These are phyloP conservation scores for Boulengerochromis microlepis DNA, from an alignment of 2,113 vertebrate genomes.

Conservation along the genomic window DNA sequence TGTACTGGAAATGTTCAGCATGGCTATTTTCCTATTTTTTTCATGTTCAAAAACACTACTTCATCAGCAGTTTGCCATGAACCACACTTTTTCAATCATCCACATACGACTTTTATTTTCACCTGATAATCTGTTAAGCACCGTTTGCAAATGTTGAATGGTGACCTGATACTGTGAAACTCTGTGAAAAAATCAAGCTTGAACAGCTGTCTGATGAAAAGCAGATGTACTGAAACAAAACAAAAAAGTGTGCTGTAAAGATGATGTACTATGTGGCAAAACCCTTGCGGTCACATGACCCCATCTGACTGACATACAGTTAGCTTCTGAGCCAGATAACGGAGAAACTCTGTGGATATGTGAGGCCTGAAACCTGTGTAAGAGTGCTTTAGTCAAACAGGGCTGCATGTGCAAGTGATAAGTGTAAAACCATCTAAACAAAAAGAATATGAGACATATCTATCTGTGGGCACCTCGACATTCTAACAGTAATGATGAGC, in stretches of 20 bases:
- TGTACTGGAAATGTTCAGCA: not conserved
- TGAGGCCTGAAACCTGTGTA: not conserved
- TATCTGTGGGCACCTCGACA: conserved; percentile 15
- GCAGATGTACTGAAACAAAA: conserved; percentile 44
- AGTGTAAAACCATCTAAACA: conserved; percentile 42
- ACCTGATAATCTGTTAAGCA: conserved; percentile 37
- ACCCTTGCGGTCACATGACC: not conserved
- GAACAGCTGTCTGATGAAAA: conserved; percentile 36
- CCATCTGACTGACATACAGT: conserved; percentile 11
- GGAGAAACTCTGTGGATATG: not conserved
- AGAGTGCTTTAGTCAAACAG: conserved; percentile 17
- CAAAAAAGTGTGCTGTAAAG: conserved; percentile 21
- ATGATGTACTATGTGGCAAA: conserved; percentile 44
- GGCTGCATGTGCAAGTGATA: conserved; percentile 43
- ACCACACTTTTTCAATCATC: conserved; percentile 13
- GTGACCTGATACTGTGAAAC: conserved; percentile 23
- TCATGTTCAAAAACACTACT: not conserved
- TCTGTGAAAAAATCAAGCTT: conserved; percentile 24
- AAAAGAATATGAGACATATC: conserved; percentile 37
- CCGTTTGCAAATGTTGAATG: conserved; percentile 9
- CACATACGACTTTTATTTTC: conserved; percentile 33
- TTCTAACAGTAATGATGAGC: conserved; percentile 46
- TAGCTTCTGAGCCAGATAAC: conserved; percentile 3
- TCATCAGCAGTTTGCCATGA: conserved; percentile 17
- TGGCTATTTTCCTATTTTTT: not conserved